phyloP scores from a whole-genome alignment of 2,888 invertebrate genomes.

The Agriopis marginaria region DNA sequence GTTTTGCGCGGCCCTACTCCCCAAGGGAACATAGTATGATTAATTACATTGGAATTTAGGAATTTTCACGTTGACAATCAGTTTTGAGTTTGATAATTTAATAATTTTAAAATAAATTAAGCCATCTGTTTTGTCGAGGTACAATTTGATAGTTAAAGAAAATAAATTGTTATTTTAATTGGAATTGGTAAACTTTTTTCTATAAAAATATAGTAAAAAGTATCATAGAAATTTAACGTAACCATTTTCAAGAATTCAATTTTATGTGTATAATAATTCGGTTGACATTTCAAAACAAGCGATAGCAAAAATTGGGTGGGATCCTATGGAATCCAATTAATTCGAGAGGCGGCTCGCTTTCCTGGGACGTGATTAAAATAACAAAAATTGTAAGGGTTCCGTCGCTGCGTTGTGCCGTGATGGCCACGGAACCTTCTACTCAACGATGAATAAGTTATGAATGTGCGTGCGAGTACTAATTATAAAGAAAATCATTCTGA shows the following conservation, averaged over 20 bases:
- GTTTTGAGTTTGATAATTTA: conserved; percentile 57
- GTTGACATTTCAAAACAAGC: conserved; percentile 56
- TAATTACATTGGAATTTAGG: conserved; percentile 61
- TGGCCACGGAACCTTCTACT: conserved; percentile 3
- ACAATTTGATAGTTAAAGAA: conserved; percentile 32
- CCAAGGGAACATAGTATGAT: conserved; percentile 58
- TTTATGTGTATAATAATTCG: conserved; percentile 39
- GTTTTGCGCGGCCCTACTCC: conserved; percentile 38
- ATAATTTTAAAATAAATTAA: conserved; percentile 47
- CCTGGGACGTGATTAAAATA: conserved; percentile 64
- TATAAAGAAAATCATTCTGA: too few relatives aligned
- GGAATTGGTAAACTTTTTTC: background rate
- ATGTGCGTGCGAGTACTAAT: too few relatives aligned
- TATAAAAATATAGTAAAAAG: background rate
- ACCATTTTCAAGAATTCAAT: conserved; percentile 17
- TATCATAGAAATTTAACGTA: background rate
- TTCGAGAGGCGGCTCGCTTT: conserved; percentile 58
- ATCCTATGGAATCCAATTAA: conserved; percentile 74
- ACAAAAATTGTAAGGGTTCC: conserved; percentile 52
- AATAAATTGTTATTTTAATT: background rate
- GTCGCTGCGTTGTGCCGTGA: background rate
- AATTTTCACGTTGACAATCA: conserved; percentile 55
- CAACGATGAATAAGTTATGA: too few relatives aligned
- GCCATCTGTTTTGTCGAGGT: conserved; percentile 45
- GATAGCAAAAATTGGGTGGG: conserved; percentile 62